Base-by-base conservation (phyloP, 2,888 invertebrate species). In the Polydrusus cervinus region DNA sequence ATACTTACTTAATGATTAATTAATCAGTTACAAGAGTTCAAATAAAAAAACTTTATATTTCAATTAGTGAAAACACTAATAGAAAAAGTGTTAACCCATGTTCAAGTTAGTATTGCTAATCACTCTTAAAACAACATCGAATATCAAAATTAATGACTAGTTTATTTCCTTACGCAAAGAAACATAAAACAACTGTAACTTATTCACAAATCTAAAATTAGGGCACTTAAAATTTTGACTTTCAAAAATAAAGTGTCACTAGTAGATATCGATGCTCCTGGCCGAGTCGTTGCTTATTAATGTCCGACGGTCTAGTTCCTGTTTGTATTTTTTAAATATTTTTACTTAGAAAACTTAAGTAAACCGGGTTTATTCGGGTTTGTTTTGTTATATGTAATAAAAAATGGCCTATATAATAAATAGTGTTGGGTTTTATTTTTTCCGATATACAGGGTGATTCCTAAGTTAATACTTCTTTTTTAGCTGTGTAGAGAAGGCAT, bases 201-300 rank as follows among this genome's bases (percentile, higher is more conserved):
- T 34, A 53, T 71, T 71, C 47, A 62, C 64, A 64, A 62, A 43
- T 40, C 71, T 71, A 71, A 71, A 71, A 62, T 71, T 71, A 71
- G 71, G 64, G 57, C 57, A 60, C 57, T 60, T 60, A 60, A 60
- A 60, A 34, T 38, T 34, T 55, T 60, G 57, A 60, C 38, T 16
- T 16, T 38, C 5, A 10, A 38, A 60, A 60, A 60, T 60, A 60
- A 60, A 60, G 5, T 38, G 18, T 60, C 38, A 60, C 57, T 60
- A 25, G 16, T n/a, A n/a, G 30, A 53, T 30, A 16, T 10, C 57
- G 16, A 57, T 38, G 38, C 14, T 57, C 34, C 14, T 34, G 14
- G 14, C 25, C 30, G n/a, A n/a, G n/a, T n/a, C n/a, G n/a, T n/a
- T n/a, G n/a, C n/a, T n/a, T n/a, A n/a, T n/a, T n/a, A n/a, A n/a